phyloP scores from a whole-genome alignment of 92 coral and sea anemone species.

The Epizoanthus illoricatus region DNA sequence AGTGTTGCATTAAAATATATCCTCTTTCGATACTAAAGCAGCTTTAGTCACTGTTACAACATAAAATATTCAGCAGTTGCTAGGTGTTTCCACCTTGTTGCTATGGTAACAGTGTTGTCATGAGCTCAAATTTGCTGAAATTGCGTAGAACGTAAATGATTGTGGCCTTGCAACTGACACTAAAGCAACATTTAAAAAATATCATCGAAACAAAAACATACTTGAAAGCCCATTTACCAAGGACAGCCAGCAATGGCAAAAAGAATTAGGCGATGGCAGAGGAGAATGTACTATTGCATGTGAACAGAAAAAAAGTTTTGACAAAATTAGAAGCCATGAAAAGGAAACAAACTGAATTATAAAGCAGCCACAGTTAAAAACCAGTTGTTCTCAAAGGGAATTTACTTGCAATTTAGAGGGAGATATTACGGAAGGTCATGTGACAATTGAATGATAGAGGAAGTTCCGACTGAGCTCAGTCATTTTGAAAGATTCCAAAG shows the following conservation, averaged over 20 bases:
- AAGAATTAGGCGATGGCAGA: background rate
- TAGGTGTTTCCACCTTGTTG: slow-evolving; percentile 10
- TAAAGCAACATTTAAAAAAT: background rate
- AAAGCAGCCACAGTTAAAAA: background rate
- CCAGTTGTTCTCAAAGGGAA: background rate
- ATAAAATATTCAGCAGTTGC: background rate
- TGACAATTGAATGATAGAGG: background rate
- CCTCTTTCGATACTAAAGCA: background rate
- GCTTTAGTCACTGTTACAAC: background rate
- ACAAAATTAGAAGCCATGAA: background rate
- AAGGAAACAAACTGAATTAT: background rate
- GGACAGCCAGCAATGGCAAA: background rate
- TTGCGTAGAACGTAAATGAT: background rate
- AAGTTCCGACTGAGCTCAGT: background rate
- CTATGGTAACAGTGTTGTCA: slow-evolving; percentile 13
- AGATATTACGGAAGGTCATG: background rate
- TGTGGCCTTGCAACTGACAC: slow-evolving; percentile 22
- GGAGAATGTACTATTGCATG: background rate
- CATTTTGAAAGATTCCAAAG: background rate
- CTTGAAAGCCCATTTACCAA: background rate
- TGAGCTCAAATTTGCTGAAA: background rate
- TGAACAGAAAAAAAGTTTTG: background rate
- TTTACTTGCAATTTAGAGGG: background rate
- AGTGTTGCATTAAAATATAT: background rate
- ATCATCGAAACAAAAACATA: background rate